These are phyloP conservation scores for Garra rufa DNA, from an alignment of 2,113 vertebrate genomes.

Conservation along the genomic window DNA sequence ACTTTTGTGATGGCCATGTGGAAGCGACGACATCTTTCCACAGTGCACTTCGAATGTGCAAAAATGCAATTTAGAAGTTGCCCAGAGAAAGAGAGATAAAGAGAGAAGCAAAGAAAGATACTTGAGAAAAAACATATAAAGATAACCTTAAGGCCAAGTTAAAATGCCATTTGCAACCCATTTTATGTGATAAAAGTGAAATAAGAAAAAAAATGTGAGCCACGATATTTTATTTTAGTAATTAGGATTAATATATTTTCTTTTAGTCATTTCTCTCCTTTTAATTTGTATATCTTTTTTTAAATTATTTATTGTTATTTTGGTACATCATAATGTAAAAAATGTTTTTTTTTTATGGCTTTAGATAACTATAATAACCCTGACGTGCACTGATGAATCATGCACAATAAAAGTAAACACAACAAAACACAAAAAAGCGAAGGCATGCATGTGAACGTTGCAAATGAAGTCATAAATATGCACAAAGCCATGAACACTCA, in stretches of 20 bases:
- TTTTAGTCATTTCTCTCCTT: too few relatives aligned
- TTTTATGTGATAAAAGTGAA: neutral
- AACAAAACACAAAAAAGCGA: slow-evolving; percentile 10
- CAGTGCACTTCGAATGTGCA: neutral
- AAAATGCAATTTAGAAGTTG: neutral
- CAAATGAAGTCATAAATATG: slow-evolving; percentile 5
- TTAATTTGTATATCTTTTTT: too few relatives aligned
- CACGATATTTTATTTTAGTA: neutral
- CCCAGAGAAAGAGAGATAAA: neutral
- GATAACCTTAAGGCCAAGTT: neutral
- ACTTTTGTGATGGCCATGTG: neutral
- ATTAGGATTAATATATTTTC: too few relatives aligned
- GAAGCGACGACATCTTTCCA: neutral
- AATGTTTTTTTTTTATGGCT: too few relatives aligned
- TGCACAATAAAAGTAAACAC: neutral
- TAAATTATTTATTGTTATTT: too few relatives aligned
- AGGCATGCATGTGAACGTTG: neutral
- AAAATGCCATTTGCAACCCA: neutral
- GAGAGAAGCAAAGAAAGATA: neutral
- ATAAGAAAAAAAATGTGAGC: neutral
- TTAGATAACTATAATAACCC: too few relatives aligned
- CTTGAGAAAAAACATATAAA: neutral
- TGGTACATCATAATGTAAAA: neutral
- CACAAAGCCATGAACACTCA: slow-evolving; percentile 7
- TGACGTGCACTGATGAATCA: neutral